Base-by-base conservation (phyloP, 2,113 vertebrate genomes). In the Podilymbus podiceps region DNA sequence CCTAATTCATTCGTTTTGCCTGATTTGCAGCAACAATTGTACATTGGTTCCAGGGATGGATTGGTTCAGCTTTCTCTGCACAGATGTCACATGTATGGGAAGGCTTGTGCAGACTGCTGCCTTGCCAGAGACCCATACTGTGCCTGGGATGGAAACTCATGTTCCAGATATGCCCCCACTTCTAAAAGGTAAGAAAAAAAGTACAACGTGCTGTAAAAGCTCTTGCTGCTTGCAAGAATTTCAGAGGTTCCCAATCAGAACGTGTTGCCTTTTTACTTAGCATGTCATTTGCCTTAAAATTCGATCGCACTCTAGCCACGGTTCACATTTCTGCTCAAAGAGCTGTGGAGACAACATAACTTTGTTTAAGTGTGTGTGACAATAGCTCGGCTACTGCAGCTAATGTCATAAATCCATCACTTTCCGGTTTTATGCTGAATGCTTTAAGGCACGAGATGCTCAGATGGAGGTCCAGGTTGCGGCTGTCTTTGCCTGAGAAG, bases 121-220 rank as follows among this genome's bases (percentile, higher is more conserved):
- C 98, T 99, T 84, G 99, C 99, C 94, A 98, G 99, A 94, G 99
- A 99, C 97, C 99, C 99, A 8, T 99, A 99, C 97, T 99, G 99
- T 76, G 99, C 99, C 88, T 99, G 99, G 99, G 99, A 99, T 59
- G 99, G 99, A 97, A 98, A 98, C 89, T 98, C 98, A 2, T 99
- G 99, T 88, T 99, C 99, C 66, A 98, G 98, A 97, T 99, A 99
- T 64, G 95, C 99, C 68, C 99, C 99, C 42, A 98, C 99, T 80
- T 99, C 99, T 71, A 99, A 99, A 97, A 99, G 99, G 99, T 99
- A 95, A 93, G 89, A n/a, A 87, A 67, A 72, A 47, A 23, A 53
- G 1, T 7, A 16, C 1, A 15, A 31, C 2, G 1, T 46, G 19
- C 23, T 85, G 24, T 67, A 55, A 89, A 77, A 92, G 33, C 71